phyloP scores from a whole-genome alignment of 2,797 vertebrate species.

The Clarias pachynema region DNA sequence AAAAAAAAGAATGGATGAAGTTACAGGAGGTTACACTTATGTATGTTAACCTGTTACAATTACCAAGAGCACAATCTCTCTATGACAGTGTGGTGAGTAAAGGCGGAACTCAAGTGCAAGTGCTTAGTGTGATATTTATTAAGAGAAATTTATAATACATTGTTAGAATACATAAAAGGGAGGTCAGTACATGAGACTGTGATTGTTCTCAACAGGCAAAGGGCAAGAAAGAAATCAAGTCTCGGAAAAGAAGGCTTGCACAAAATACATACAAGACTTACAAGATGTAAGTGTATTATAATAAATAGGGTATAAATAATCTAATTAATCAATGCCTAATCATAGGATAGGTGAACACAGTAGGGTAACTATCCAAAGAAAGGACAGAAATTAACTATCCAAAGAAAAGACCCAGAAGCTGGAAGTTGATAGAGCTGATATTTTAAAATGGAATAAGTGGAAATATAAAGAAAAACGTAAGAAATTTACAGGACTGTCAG shows the following conservation, averaged over 20 bases:
- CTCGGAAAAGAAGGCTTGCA: neutral
- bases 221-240: neutral
- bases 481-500: too few relatives aligned
- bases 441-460: too few relatives aligned
- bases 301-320: neutral
- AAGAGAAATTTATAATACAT: neutral
- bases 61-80: neutral
- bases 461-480: too few relatives aligned
- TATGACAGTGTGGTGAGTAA: neutral
- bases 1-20: neutral
- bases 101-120: neutral
- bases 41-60: neutral
- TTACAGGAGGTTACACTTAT: neutral
- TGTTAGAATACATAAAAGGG: neutral
- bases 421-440: too few relatives aligned
- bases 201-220: neutral
- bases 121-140: conserved; percentile 1
- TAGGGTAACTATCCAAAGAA: neutral
- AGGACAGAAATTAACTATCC: neutral
- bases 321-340: neutral
- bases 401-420: too few relatives aligned
- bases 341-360: neutral
- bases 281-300: too few relatives aligned
- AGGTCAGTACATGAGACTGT: neutral
- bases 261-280: neutral